Evolutionary conservation across 2,113 vertebrate species (phyloP).

Genomic region (Pongo pygmaeus): DNA sequence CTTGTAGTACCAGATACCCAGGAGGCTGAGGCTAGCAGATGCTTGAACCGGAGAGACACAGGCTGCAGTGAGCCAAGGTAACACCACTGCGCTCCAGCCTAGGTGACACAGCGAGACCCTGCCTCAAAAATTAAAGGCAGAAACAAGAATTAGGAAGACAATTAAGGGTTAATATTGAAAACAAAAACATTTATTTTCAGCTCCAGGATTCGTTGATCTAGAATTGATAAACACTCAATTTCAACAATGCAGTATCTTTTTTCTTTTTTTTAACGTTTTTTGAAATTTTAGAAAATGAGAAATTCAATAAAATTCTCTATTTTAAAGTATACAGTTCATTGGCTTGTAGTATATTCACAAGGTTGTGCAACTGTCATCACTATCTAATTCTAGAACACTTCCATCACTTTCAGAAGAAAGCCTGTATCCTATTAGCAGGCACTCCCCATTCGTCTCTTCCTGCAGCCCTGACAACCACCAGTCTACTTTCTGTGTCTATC

Average conservation of each 20-base stretch:
- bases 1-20: not conserved
- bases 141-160: not conserved
- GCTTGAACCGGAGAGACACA: not conserved
- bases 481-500: not conserved
- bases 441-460: not conserved
- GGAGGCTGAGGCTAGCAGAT: not conserved
- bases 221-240: not conserved
- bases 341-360: not conserved
- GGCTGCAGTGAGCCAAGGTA: not conserved
- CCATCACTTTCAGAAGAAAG: not conserved
- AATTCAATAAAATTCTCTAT: not conserved
- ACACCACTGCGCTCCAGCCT: not conserved
- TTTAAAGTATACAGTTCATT: not conserved
- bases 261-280: not conserved
- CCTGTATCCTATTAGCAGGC: not conserved
- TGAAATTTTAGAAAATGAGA: not conserved
- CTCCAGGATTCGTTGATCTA: not conserved
- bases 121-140: too few relatives aligned
- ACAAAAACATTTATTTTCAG: not conserved
- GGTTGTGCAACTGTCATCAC: not conserved
- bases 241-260: not conserved
- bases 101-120: not conserved
- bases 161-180: not conserved
- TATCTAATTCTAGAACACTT: slow-evolving; percentile 10
- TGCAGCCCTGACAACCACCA: not conserved